Evolutionary conservation across 1,140 invertebrate species (phyloP).

Genomic region (Leptopilina clavipes): DNA sequence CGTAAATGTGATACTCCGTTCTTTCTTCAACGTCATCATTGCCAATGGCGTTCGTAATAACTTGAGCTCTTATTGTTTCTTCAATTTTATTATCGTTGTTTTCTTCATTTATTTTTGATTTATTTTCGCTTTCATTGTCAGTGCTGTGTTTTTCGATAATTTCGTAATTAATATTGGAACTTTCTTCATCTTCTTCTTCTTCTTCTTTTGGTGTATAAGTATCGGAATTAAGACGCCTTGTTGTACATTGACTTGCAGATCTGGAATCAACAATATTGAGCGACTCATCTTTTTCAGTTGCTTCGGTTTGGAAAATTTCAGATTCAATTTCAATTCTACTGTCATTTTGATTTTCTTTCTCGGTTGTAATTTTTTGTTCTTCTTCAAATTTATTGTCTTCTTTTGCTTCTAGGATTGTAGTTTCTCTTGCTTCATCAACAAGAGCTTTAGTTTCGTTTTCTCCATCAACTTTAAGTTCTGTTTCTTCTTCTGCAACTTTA

Average conservation of each 20-base stretch:
- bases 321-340: neutral
- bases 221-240: slow-evolving; percentile 44
- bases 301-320: neutral
- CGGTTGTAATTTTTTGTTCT: neutral
- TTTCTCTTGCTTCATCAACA: neutral
- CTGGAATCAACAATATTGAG: slow-evolving; percentile 14
- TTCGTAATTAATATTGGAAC: neutral
- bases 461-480: neutral
- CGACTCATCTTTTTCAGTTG: neutral
- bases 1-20: slow-evolving; percentile 46
- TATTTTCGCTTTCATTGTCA: neutral
- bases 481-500: too few relatives aligned
- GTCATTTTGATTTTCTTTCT: neutral
- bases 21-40: slow-evolving; percentile 35
- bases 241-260: slow-evolving; percentile 50
- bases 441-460: neutral
- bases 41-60: neutral
- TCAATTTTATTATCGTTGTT: neutral
- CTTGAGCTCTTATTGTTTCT: neutral
- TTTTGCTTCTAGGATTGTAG: neutral
- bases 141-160: neutral
- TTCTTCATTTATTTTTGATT: neutral
- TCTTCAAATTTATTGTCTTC: neutral
- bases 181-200: neutral
- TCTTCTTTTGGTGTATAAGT: slow-evolving; percentile 39